Base-by-base conservation (phyloP, 2,888 invertebrate species). In the Iphiclides podalirius region DNA sequence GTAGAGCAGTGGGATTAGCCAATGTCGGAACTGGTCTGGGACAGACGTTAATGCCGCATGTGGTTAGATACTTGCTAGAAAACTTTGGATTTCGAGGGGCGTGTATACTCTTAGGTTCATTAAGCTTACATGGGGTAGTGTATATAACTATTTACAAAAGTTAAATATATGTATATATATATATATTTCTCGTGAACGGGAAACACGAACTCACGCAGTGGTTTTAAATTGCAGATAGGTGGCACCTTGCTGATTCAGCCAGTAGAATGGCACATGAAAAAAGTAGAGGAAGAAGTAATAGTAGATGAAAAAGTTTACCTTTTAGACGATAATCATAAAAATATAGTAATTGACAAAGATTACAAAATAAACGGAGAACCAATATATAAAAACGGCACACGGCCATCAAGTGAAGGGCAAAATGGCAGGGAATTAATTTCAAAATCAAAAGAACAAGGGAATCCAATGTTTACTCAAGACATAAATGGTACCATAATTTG, bases 1-100 rank as follows among this genome's bases (percentile, higher is more conserved):
- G 93, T 52, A 90, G 92, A 33, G 94, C 94, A n/a, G 93, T 94
- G 46, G 94, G 94, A 1, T 80, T 94, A 20, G 92, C 94, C 0
- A 90, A 94, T 80, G 93, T 93, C 16, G 94, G 94, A 47, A 94
- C 94, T 55, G 94, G 94, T 52, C 75, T 94, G 16, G 94, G 94
- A 1, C 94, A 94, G 71, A 93, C 94, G 72, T 70, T 93, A 52
- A 92, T 94, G 90, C 94, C 94, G 1, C 93, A 93, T 65, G 80
- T 94, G 57, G 92, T 94, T 48, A 86, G 92, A 38, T 89, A 90
- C 63, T 89, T 94, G 39, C 72, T 94, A 54, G 91, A 91, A 56
- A 81, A 90, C 59, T 94, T 91, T 71, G 92, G 92, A 39, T 94
- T 91, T 69, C 87, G 80, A 58, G 90, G 90, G 26, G 91, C 94